Conservation (phyloP, 2,888 invertebrate species). For the Drosophila nr. fundita region DNA sequence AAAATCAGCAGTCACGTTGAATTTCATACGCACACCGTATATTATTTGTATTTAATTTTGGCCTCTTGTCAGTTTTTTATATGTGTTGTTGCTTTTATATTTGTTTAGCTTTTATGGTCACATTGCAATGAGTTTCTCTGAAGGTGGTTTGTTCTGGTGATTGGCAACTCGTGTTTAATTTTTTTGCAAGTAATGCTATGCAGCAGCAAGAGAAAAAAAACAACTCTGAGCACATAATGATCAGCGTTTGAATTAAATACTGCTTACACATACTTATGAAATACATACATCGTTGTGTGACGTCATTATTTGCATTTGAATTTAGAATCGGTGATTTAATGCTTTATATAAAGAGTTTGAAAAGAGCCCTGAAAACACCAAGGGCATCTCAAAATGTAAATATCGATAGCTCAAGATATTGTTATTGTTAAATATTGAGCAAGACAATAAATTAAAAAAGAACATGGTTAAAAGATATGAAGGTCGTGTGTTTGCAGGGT, state of each 20-base stretch:
- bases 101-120: conserved; percentile 59
- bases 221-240: conserved; percentile 20
- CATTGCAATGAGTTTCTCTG: conserved; percentile 62
- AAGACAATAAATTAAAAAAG: neutral
- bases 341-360: neutral
- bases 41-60: conserved; percentile 63
- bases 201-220: conserved; percentile 11
- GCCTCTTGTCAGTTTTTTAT: conserved; percentile 65
- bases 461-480: neutral
- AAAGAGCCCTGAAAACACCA: conserved; percentile 7
- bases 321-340: conserved; percentile 6
- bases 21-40: conserved; percentile 53
- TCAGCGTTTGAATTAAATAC: conserved; percentile 14
- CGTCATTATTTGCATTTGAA: conserved; percentile 54
- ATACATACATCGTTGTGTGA: conserved; percentile 53
- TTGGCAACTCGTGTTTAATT: conserved; percentile 50
- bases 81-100: conserved; percentile 34
- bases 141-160: conserved; percentile 52
- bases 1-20: conserved; percentile 49
- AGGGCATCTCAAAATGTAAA: conserved; percentile 5
- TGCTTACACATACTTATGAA: conserved; percentile 56
- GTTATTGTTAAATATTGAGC: neutral
- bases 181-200: conserved; percentile 60
- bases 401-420: conserved; percentile 5
- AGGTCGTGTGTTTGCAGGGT: conserved; percentile 6